These are phyloP conservation scores for Stratiolaelaps scimitus DNA, from an alignment of 1,140 invertebrate genomes.

Conservation along the genomic window DNA sequence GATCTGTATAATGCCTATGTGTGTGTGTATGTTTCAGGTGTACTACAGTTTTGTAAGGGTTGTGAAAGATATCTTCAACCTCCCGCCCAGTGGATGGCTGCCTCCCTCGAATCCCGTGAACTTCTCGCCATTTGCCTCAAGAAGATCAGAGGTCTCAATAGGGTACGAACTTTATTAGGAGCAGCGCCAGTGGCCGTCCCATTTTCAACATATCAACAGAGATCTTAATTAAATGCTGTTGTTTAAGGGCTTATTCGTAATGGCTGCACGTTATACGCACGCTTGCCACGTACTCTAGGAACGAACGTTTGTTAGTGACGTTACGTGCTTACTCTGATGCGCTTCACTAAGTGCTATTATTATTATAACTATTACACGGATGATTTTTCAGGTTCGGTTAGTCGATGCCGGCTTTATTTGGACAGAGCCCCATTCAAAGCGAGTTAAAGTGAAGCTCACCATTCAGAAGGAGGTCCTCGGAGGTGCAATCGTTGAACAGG, in stretches of 20 bases:
- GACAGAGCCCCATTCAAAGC: constrained; percentile 97
- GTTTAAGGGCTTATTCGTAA: too few relatives aligned
- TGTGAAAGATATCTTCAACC: constrained; percentile 91
- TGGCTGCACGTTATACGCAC: too few relatives aligned
- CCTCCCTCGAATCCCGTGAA: constrained; percentile 80
- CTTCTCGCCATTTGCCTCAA: constrained; percentile 82
- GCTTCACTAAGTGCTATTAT: constrained; percentile 11
- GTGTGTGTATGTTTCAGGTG: neutral
- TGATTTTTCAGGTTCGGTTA: constrained; percentile 47
- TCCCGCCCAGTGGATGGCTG: constrained; percentile 75
- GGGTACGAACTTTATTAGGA: constrained; percentile 50
- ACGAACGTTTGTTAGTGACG: too few relatives aligned
- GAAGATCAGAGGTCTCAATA: constrained; percentile 77
- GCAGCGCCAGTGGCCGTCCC: neutral
- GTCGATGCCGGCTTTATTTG: constrained; percentile 94
- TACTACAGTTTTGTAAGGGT: constrained; percentile 69
- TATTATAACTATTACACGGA: constrained; percentile 14
- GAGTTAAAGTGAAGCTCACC: constrained; percentile 90
- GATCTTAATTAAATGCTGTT: neutral
- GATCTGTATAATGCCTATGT: too few relatives aligned
- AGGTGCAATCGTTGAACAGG: constrained; percentile 46
- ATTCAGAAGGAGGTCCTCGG: constrained; percentile 76
- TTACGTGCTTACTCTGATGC: too few relatives aligned
- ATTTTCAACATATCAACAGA: constrained; percentile 21
- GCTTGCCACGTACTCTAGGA: too few relatives aligned